phyloP scores from a whole-genome alignment of 2,113 vertebrate genomes.

The Diphyllodes magnificus region DNA sequence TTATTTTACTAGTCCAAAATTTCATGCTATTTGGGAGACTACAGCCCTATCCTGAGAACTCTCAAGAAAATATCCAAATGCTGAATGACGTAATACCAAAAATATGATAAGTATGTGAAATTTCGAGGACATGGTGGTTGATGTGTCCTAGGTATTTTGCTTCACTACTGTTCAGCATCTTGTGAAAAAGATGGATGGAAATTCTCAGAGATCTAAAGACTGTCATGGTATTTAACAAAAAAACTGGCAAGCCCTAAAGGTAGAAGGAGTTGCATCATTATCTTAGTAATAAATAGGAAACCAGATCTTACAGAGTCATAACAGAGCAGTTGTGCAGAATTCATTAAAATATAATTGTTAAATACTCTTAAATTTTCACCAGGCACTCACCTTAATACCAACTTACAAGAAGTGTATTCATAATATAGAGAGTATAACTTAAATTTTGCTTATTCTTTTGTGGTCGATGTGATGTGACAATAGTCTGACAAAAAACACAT shows the following conservation, averaged over 20 bases:
- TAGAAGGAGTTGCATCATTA: neutral
- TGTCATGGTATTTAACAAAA: neutral
- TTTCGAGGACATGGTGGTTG: fast-evolving
- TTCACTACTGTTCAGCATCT: neutral
- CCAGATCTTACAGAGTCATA: neutral
- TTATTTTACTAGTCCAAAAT: neutral
- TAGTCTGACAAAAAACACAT: neutral
- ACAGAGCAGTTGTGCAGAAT: neutral
- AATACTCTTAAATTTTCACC: neutral
- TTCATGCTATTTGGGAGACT: neutral
- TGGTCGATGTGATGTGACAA: neutral
- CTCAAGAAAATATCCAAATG: neutral
- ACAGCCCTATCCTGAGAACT: neutral
- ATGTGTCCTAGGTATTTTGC: neutral
- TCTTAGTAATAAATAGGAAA: neutral
- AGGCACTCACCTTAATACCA: neutral
- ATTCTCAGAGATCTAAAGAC: neutral
- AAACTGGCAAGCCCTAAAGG: neutral
- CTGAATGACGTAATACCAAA: neutral
- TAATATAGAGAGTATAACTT: neutral
- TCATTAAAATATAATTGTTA: neutral
- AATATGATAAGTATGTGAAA: neutral
- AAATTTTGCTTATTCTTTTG: neutral
- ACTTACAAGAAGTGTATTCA: neutral
- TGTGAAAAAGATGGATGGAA: neutral